These are phyloP conservation scores for Eristalinus sepulchralis DNA, from an alignment of 2,888 invertebrate genomes.

Conservation along the genomic window DNA sequence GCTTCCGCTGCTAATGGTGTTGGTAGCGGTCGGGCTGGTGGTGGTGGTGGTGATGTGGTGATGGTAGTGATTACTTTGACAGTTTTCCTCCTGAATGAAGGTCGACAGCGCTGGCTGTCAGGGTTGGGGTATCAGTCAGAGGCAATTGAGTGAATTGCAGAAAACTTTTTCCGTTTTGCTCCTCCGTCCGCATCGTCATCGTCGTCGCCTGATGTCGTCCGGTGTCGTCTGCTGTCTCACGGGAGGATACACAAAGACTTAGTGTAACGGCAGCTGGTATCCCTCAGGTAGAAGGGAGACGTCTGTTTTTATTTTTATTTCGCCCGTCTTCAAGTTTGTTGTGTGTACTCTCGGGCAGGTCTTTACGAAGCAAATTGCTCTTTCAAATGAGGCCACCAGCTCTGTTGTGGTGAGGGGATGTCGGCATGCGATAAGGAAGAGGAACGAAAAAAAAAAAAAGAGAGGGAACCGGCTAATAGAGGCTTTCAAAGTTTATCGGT, in stretches of 20 bases:
- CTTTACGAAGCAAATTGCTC: slow-evolving; percentile 27
- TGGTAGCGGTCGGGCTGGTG: not conserved
- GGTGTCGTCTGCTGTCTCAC: not conserved
- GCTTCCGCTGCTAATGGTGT: not conserved
- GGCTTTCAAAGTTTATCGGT: not conserved
- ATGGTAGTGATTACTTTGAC: slow-evolving; percentile 5
- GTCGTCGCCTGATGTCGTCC: no score
- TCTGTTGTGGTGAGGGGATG: not conserved
- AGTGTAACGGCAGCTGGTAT: slow-evolving; percentile 43
- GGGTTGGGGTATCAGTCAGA: slow-evolving; percentile 34
- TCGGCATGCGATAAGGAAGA: not conserved
- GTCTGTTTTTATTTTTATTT: slow-evolving; percentile 30
- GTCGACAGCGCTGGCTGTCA: not conserved
- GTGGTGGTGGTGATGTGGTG: not conserved
- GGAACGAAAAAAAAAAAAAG: not conserved
- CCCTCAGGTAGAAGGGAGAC: slow-evolving; percentile 34
- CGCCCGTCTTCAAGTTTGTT: slow-evolving; percentile 42
- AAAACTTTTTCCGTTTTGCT: slow-evolving; percentile 10
- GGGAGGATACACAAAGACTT: slow-evolving; percentile 19
- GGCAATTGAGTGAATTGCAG: slow-evolving; percentile 59
- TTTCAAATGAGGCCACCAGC: slow-evolving; percentile 18
- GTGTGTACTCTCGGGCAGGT: slow-evolving; percentile 21
- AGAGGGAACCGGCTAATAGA: not conserved
- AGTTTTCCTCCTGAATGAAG: not conserved
- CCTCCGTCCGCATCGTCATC: not conserved